Evolutionary conservation across 2,888 invertebrate genomes (phyloP), one percentile per base, ranked within the genome.

Genomic region (Mesorhabditis sp.): DNA sequence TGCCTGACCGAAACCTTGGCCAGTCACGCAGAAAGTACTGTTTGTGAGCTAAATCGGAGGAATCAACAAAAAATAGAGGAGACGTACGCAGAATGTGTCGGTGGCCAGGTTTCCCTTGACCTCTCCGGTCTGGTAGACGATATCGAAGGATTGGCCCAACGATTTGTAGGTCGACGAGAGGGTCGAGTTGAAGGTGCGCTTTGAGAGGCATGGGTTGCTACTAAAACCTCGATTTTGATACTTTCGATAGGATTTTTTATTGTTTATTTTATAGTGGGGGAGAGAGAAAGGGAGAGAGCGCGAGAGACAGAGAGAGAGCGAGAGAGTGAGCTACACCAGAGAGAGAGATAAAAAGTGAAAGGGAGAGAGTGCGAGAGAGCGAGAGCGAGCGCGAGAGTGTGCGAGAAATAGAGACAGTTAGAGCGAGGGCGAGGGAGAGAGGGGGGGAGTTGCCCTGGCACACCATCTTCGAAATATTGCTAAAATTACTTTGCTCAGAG

Each of bases 1-100:
- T n/a, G 88, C 88, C 73, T 88, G 88, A 15, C 87, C 88, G 81
- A 88, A 88, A n/a, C 86, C 86, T 82, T 88, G 88, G 45, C 80
- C 78, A 65, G 85, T 86, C 6, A 87, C 85, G 42, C 80, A 77
- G 44, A 87, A 72, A 4, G 75, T 69, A 4, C 79, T 76, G 65
- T 73, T 72, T 43, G 73, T 70, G 72, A 82, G 76, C 80, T 82
- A 64, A 65, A 77, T 70, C 7, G 42, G 44, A 65, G 13, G 3
- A 65, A 28, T 45, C 63, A 4, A 3, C 15, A 50, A 15, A 43
- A 62, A 50, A 13, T 28, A 42, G 43, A 45, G 28, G 43, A 64
- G 58, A 65, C 80, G 69, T 64, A 82, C 80, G 68, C 79, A 77
- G 70, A 82, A 79, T 43, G 71, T 76, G 62, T 81, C 81, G 43